Percentiles rank a stretch among this genome's conserved stretches.
Evolutionary conservation across 2,113 vertebrate genomes (phyloP).

Genomic region (Pterocles orientalis): DNA sequence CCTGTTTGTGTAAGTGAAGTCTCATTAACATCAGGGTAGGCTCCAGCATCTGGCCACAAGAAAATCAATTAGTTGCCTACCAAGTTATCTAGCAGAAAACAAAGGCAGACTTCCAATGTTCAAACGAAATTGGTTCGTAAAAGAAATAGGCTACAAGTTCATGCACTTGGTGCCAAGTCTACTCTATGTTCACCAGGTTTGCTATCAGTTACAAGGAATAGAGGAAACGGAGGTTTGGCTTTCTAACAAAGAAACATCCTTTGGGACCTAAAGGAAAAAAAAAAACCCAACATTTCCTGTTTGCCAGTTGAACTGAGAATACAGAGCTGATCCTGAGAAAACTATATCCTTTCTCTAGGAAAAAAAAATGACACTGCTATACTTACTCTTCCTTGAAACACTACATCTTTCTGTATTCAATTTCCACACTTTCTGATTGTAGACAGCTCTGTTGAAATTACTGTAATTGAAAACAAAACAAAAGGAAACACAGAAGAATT

Average conservation of each 20-base stretch:
- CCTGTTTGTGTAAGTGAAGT: neutral
- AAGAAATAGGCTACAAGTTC: slow-evolving; percentile 20
- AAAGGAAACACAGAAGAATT: slow-evolving; percentile 14
- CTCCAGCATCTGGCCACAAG: slow-evolving; percentile 55
- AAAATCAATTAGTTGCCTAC: slow-evolving; percentile 46
- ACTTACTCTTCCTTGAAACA: neutral
- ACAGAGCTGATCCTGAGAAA: neutral
- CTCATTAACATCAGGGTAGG: slow-evolving; percentile 1
- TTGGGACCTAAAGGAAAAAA: slow-evolving; percentile 7
- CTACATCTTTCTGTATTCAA: slow-evolving; percentile 1
- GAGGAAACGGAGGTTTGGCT: slow-evolving; percentile 50
- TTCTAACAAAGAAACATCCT: slow-evolving; percentile 58
- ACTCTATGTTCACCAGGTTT: slow-evolving; percentile 42
- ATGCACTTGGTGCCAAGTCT: slow-evolving; percentile 16
- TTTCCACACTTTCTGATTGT: neutral
- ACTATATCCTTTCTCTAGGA: neutral
- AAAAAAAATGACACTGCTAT: neutral
- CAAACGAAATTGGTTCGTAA: neutral
- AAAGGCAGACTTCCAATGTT: slow-evolving; percentile 25
- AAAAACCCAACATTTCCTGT: neutral
- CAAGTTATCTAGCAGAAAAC: neutral
- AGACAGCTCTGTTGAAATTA: neutral
- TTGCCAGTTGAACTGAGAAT: slow-evolving; percentile 17
- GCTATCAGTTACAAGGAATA: neutral
- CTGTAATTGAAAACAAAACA: slow-evolving; percentile 3